Base-by-base conservation (phyloP, 2,888 invertebrate species). In the Loripinus fragilis region DNA sequence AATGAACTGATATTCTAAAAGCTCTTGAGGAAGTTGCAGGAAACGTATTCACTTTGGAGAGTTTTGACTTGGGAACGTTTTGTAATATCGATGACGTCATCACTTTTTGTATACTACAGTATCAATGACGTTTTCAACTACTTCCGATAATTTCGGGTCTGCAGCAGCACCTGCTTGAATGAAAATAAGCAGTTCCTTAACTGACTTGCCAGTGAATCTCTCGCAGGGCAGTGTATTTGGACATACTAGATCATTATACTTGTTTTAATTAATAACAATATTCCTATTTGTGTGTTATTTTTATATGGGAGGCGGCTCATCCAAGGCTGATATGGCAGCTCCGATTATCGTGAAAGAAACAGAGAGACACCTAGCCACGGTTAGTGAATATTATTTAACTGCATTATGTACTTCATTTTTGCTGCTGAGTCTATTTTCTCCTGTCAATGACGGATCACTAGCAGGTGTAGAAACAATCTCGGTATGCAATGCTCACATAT, bases 281-380 rank as follows among this genome's bases (percentile, higher is more conserved):
- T 65, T 5, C 42, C 71, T 28, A 48, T 12, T 38, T 66, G 0
- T 42, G 65, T 71, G 42, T 76, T 69, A 60, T 69, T 67, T 66
- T 86, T 90, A 87, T 87, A 91, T 91, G 91, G 91, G 91, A 83
- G 87, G 87, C 80, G 86, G 87, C 80, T 90, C 91, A 48, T 87
- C 89, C 48, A 86, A 87, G 80, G 33, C 33, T 33, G 84, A 85
- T 41, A 90, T 90, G 90, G 79, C 81, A 80, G 85, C 84, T 64
- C 88, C 88, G 60, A 82, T 84, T 33, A 83, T 85, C 68, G 87
- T 89, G 74, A 86, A 81, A 55, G 83, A 89, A 20, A 78, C 80
- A 71, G 87, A 87, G n/a, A 87, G 85, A 67, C 89, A 89, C 72
- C 86, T 87, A 55, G 90, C 90, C 50, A 86, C 88, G 66, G 90